These are phyloP conservation scores for Reinhardtius hippoglossoides DNA, from an alignment of 2,113 vertebrate species.

Conservation along the genomic window DNA sequence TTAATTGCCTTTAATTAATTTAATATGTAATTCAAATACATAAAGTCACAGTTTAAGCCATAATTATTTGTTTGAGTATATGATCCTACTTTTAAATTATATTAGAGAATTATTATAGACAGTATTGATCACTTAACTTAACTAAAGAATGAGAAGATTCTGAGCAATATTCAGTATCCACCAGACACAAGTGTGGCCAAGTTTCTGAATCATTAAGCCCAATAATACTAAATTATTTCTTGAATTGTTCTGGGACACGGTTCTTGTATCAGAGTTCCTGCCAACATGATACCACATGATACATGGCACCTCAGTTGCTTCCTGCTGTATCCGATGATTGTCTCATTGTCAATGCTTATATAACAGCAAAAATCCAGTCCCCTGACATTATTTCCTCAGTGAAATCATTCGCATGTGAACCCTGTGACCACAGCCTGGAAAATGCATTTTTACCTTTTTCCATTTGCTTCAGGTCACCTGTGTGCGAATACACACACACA, in stretches of 20 bases:
- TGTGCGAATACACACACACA: not conserved
- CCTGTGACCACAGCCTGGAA: not conserved
- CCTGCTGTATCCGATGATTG: not conserved
- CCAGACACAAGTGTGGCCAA: not conserved
- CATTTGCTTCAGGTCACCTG: constrained; percentile 20
- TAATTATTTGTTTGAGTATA: too few relatives aligned
- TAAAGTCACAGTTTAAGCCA: too few relatives aligned
- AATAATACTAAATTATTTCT: not conserved
- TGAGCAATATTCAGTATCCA: not conserved
- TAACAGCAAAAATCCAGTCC: constrained; percentile 6
- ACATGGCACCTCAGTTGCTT: not conserved
- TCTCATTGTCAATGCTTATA: not conserved
- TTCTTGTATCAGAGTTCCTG: not conserved
- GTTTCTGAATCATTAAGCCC: not conserved
- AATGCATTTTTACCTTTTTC: constrained; percentile 9
- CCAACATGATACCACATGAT: not conserved
- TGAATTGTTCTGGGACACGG: not conserved
- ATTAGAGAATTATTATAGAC: too few relatives aligned
- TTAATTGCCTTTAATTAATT: too few relatives aligned
- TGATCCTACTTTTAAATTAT: too few relatives aligned
- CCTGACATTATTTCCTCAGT: constrained; percentile 2
- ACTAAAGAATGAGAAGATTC: too few relatives aligned
- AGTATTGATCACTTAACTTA: too few relatives aligned
- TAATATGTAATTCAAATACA: too few relatives aligned
- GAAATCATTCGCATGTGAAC: constrained; percentile 2